These are phyloP conservation scores for Nothobranchius kuhntae DNA, from an alignment of 2,113 vertebrate genomes.

Conservation along the genomic window DNA sequence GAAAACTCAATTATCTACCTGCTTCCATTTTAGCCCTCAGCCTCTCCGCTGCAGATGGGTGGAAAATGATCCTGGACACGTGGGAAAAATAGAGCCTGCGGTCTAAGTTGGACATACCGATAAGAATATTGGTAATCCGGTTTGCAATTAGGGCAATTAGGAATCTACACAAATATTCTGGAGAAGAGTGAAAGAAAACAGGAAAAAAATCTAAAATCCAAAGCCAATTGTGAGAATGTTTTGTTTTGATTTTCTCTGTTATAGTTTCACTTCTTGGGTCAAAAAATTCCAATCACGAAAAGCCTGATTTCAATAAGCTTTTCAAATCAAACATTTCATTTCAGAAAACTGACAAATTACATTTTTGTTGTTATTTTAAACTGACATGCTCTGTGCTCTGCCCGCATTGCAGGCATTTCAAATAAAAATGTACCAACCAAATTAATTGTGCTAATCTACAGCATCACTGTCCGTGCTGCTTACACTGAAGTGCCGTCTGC, in stretches of 20 bases:
- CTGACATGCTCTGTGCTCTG: too few species aligned
- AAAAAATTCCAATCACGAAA: too few species aligned
- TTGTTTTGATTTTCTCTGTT: background rate
- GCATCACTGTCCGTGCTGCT: background rate
- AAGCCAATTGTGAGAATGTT: background rate
- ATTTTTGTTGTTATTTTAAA: too few species aligned
- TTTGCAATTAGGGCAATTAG: background rate
- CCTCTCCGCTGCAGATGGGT: slow-evolving; percentile 1
- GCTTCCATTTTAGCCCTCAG: slow-evolving; percentile 7
- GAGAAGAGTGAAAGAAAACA: background rate
- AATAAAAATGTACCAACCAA: background rate
- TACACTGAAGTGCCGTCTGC: background rate
- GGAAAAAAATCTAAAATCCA: background rate
- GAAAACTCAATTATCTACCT: slow-evolving; percentile 24
- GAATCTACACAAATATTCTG: background rate
- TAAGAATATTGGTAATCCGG: background rate
- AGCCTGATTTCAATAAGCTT: too few species aligned
- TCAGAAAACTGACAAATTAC: background rate
- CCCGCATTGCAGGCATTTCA: background rate
- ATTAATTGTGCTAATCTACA: background rate
- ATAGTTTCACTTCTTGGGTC: background rate
- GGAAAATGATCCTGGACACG: background rate
- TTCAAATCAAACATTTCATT: background rate
- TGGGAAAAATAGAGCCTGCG: background rate
- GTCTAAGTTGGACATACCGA: background rate